Evolutionary conservation across 1,140 invertebrate genomes (phyloP), one percentile per base, ranked within the genome.

Genomic region (Saccostrea cuccullata): DNA sequence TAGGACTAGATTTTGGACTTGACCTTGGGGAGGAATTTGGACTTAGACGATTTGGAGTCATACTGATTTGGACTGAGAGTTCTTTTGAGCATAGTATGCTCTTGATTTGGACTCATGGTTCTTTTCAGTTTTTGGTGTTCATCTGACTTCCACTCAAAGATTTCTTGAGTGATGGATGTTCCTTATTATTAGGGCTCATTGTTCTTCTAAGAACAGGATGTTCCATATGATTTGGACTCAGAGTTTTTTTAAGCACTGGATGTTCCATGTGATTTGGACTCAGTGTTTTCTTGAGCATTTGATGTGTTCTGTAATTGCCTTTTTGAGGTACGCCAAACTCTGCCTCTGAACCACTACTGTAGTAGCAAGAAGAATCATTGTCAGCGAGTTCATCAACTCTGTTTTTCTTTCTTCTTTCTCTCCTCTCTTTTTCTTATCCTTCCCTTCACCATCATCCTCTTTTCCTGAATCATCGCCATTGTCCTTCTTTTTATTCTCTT

Each of bases 291-390:
- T 91, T 89, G 40, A 92, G 87, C 15, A 89, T 86, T 82, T 90
- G 90, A 47, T 83, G 70, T 30, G 58, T 67, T 58, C 89, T 87
- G 55, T 88, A 70, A 77, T 77, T 77, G 56, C n/a, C 77, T 17
- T 90, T 87, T 58, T 85, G 88, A 30, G 70, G 70, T 77, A 15
- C 15, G 30, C 70, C 70, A 77, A 77, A 77, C 64, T 94, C 94
- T 87, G 91, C 91, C 36, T 94, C 93, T 64, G 93, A 94, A 12
- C 93, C 93, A 92, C 93, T 94, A 89, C 93, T 94, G 88, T 90
- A 92, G 89, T 91, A 93, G 9, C 91, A 93, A 15, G 92, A 93
- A 4, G 92, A 92, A 40, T 93, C 92, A 90, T 93, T 92, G 60
- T 93, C 90, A 58, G 91, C 89, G n/a, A 93, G 88, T 89, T 93